These are phyloP conservation scores for Pangasius larnaudii DNA, from an alignment of 2,797 vertebrate species.

Conservation along the genomic window DNA sequence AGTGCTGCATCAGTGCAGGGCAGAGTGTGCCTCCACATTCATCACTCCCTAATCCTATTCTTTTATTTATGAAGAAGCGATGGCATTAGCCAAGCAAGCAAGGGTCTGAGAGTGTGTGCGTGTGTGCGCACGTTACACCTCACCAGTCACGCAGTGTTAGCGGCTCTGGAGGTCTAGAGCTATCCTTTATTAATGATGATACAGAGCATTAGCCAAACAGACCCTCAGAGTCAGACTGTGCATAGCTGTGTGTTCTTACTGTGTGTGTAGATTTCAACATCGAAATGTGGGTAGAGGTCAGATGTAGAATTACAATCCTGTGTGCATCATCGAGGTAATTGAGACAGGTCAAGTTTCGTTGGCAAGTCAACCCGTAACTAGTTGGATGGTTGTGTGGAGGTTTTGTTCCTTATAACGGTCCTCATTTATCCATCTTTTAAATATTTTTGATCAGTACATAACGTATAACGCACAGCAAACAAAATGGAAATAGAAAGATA, in stretches of 20 bases:
- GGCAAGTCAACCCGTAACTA: background rate
- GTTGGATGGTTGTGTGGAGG: background rate
- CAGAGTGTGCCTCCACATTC: conserved; percentile 21
- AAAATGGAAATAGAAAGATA: background rate
- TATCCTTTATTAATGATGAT: conserved; percentile 38
- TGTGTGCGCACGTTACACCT: conserved; percentile 4
- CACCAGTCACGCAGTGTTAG: conserved; percentile 8
- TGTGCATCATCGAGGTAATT: background rate
- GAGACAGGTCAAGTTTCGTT: background rate
- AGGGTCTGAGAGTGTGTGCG: conserved; percentile 1
- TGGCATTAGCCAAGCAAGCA: conserved; percentile 8
- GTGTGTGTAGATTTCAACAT: background rate
- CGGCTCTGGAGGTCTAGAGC: conserved; percentile 20
- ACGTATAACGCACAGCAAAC: too few species aligned
- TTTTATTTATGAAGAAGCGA: conserved; percentile 46
- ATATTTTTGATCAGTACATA: background rate
- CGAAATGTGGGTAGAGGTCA: background rate
- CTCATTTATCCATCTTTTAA: background rate
- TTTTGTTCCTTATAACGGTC: background rate
- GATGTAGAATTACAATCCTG: background rate
- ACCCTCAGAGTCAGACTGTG: background rate
- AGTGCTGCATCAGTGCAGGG: background rate
- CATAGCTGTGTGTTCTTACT: background rate
- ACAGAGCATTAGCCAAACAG: conserved; percentile 28
- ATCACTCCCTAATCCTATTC: conserved; percentile 44